Evolutionary conservation across 2,113 vertebrate genomes (phyloP), one percentile per base, ranked within the genome.

Genomic region (Alectura lathami): DNA sequence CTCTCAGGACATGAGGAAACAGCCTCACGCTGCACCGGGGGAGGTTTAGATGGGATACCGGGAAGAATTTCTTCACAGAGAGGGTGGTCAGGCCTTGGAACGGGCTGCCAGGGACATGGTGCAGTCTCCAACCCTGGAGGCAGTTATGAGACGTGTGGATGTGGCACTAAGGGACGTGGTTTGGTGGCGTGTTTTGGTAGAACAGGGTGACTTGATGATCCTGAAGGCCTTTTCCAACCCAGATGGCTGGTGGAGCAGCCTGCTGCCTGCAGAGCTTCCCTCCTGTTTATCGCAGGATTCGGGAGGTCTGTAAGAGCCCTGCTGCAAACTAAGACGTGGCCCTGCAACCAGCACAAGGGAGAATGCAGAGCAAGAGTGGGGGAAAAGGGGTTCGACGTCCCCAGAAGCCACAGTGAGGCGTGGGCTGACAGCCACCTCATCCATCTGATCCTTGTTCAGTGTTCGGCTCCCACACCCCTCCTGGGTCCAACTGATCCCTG

Each of bases 321-420:
- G 50, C 24, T 50, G 69, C 45, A 32, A 66, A 62, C 24, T 21
- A 26, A 74, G 42, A 57, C n/a, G 83, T 0, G 1, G 30, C 23
- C n/a, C 60, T 40, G 74, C 0, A 0, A 72, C 32, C 57, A 42
- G 17, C 30, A 47, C 29, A 48, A 59, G 43, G 50, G 24, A 75
- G 34, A 38, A 63, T 0, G 0, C 0, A 63, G 56, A 36, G 70
- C 85, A 89, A 45, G 4, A 16, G 43, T 3, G 2, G 66, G 87
- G 57, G 64, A 74, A 89, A 26, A 0, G 9, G 53, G 27, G 43
- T 56, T 23, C 27, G 51, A 75, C 0, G 1, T 88, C 57, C 83
- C 48, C 75, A 73, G 67, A 48, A 85, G 43, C 20, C 53, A 36
- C 1, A 0, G 38, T 1, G 29, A 83, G 48, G 56, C 18, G 66